Evolutionary conservation across 2,797 vertebrate species (phyloP).

Genomic region (Ceryle rudis): DNA sequence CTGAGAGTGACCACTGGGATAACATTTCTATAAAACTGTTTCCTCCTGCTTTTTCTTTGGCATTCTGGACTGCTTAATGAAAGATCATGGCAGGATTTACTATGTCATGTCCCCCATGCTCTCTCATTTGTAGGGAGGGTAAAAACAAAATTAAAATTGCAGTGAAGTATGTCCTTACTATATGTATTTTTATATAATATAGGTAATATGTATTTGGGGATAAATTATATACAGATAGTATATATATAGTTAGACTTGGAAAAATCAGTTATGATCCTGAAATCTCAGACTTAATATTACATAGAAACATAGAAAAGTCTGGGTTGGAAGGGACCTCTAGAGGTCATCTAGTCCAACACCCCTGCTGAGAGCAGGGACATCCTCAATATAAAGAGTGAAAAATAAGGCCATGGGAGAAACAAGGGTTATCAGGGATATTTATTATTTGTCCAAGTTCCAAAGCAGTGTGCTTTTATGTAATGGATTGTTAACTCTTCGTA

Average conservation of each 20-base stretch:
- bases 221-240: background rate
- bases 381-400: background rate
- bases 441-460: background rate
- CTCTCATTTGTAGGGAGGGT: background rate
- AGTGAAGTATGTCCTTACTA: background rate
- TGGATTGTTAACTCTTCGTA: background rate
- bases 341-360: no score
- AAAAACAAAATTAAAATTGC: background rate
- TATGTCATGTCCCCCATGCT: background rate
- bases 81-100: background rate
- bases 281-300: background rate
- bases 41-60: background rate
- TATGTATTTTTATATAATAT: background rate
- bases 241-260: background rate
- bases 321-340: no score
- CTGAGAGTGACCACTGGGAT: background rate
- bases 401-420: background rate
- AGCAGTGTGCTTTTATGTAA: background rate
- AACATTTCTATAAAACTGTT: background rate
- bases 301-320: no score
- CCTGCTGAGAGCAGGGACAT: no score
- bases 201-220: background rate
- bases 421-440: background rate
- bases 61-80: background rate
- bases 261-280: background rate